These are phyloP conservation scores for Thysanoteuthis rhombus DNA, from an alignment of 2,888 invertebrate genomes.

Conservation along the genomic window DNA sequence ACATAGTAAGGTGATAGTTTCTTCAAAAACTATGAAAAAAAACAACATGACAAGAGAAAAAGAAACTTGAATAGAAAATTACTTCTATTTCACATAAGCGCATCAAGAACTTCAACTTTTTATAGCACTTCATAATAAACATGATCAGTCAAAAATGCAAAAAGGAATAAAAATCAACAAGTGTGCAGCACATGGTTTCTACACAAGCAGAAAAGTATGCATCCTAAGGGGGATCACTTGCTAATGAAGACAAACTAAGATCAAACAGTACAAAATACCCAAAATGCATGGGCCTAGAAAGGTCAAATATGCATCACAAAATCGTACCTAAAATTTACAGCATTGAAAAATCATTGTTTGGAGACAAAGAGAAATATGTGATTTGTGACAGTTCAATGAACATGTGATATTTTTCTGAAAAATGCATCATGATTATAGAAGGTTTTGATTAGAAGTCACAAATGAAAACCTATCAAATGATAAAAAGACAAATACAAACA, in stretches of 20 bases:
- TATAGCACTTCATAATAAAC: background rate
- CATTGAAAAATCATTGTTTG: background rate
- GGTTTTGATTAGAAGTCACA: too few species aligned
- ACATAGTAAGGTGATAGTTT: too few species aligned
- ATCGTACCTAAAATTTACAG: background rate
- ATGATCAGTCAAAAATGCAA: background rate
- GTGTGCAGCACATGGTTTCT: background rate
- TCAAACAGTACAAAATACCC: background rate
- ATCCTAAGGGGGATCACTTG: background rate
- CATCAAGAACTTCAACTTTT: background rate
- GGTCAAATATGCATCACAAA: background rate
- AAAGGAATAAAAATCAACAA: background rate
- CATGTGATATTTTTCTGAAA: background rate
- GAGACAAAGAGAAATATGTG: background rate
- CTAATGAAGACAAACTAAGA: background rate
- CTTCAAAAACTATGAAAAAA: too few species aligned
- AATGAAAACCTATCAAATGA: too few species aligned
- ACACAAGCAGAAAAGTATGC: background rate
- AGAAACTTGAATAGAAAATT: background rate
- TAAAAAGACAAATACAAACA: too few species aligned
- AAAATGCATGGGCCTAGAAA: background rate
- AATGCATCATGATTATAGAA: too few species aligned
- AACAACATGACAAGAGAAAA: background rate
- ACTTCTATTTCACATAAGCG: background rate
- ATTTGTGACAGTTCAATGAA: background rate